Evolutionary conservation across 2,888 invertebrate species (phyloP), one percentile per base, ranked within the genome.

Genomic region (Archips xylosteana): DNA sequence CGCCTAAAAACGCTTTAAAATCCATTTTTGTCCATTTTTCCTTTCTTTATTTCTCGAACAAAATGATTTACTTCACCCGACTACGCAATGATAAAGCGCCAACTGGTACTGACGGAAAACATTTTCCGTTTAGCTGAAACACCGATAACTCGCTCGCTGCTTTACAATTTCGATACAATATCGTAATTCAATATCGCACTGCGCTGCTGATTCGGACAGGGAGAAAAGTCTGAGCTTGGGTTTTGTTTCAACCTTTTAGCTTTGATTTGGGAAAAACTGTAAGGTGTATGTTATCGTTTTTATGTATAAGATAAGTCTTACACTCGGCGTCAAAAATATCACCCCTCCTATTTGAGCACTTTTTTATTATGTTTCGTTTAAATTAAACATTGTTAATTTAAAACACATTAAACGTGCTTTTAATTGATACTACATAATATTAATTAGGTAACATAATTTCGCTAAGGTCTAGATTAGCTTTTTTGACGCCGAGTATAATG

Each of bases 121-220:
- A 70, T 74, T 74, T 65, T 57, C 60, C 69, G 69, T 70, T 69
- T 65, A 70, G 70, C 65, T 59, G 69, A 60, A 64, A n/a, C 49
- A 32, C 2, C 71, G 65, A 71, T 71, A 71, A 68, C 70, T 71
- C 60, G 60, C 49, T 42, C 60, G 60, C 49, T 42, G 39, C 60
- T 70, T 64, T 74, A 70, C 74, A 74, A 70, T 74, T 65, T 74
- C 74, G 74, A 74, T 74, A 74, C 74, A 74, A 74, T 74, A 74
- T 65, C 65, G 54, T 10, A 69, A 60, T 51, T 51, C 69, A 68
- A 73, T 73, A 47, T 36, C 62, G 32, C 57, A 12, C 32, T 32
- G 57, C 12, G 57, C 32, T 32, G 32, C 57, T 57, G 57, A 57
- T 57, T 57, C 57, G 12, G 57, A 32, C 57, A 32, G 45, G 2